Base-by-base conservation (phyloP, 2,797 vertebrate genomes). In the Simalia tracyae region DNA sequence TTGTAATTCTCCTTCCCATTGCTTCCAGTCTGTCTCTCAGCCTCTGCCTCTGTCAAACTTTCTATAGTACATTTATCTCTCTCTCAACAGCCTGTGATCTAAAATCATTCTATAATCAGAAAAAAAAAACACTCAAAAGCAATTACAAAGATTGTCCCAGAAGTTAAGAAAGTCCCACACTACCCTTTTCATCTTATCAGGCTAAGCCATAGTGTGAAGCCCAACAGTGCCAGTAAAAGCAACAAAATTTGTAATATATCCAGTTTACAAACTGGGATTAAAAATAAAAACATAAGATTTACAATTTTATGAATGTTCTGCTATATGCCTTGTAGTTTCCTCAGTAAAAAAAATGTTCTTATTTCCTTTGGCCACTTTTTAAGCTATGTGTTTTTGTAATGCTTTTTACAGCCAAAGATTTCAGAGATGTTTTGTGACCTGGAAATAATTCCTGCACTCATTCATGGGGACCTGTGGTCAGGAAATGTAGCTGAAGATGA, bases 401-500 rank as follows among this genome's bases (percentile, higher is more conserved):
- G 19, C 84, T 92, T 60, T 97, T 96, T 93, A 76, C 96, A 99
- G 99, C 95, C 98, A 84, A 99, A 98, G 98, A 98, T 99, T 94
- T 98, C 98, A 15, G 97, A 98, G 95, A 96, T 99, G 95, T 99
- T 99, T 95, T 94, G 92, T 85, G 98, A 96, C 1, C 14, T 98
- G 81, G 97, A 96, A 93, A 97, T 98, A 14, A 95, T 98, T 89
- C 98, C 99, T 0, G 97, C 98, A 81, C 98, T 99, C 42, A 97
- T 99, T 61, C 99, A 99, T 0, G 99, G 99, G 84, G 99, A 99
- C 94, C 97, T 99, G 84, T 99, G 99, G 99, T 97, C 98, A 17
- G 99, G 99, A 90, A 99, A 99, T 0, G 98, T 99, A 94, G 98
- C 98, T 0, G 98, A 99, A 94, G 97, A 98, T 0, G 96, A 98